Percentiles rank a stretch among this genome's conserved stretches.
These are phyloP conservation scores for Cryptops parisi DNA, from an alignment of 2,888 invertebrate species.

Conservation along the genomic window DNA sequence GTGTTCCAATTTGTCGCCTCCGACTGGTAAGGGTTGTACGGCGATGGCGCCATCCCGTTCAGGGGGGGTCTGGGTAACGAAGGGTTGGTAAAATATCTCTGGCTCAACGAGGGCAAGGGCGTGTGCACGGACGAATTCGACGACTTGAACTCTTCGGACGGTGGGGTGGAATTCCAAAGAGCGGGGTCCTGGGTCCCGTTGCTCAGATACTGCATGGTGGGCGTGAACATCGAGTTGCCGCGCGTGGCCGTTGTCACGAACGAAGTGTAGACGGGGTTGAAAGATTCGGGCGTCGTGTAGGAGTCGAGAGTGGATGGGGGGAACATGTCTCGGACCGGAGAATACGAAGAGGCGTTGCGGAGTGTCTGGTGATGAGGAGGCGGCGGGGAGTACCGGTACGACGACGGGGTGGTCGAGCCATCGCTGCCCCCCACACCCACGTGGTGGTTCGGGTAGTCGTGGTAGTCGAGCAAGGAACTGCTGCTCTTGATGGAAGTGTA, in stretches of 20 bases:
- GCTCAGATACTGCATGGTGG: neutral
- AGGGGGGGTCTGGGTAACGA: neutral
- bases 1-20: neutral
- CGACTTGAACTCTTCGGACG: neutral
- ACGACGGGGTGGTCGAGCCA: neutral
- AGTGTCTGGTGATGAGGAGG: neutral
- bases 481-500: neutral
- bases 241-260: neutral
- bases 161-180: neutral
- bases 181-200: neutral
- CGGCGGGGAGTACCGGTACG: neutral
- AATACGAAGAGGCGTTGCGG: neutral
- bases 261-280: neutral
- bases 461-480: neutral
- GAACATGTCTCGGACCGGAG: neutral
- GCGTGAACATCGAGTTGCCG: neutral
- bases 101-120: neutral
- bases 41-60: neutral
- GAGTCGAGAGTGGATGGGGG: neutral
- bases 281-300: neutral
- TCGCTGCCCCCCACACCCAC: too few species aligned
- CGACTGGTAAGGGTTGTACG: neutral
- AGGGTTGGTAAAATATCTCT: neutral
- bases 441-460: neutral
- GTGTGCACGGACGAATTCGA: neutral